Conservation (phyloP, 2,888 invertebrate genomes). For the Chironomus tentans region DNA sequence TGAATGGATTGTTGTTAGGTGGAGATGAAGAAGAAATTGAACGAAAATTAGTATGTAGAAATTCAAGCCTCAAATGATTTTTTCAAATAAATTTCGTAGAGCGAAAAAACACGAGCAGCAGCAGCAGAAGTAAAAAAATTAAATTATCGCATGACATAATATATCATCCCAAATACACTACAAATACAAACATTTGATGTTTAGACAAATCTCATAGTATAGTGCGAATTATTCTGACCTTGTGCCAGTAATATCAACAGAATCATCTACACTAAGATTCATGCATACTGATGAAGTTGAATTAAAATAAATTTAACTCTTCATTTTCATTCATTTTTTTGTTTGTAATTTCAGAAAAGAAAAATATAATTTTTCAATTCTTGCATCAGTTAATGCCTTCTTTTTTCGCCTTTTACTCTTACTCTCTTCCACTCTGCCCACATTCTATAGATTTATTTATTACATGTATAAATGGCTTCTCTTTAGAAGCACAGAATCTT, state of each 20-base stretch:
- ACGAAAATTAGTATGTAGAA: too few species aligned
- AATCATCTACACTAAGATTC: not conserved
- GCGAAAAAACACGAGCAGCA: too few species aligned
- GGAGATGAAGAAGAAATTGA: too few species aligned
- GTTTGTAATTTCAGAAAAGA: not conserved
- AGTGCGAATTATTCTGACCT: slow-evolving; percentile 9
- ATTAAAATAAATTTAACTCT: not conserved
- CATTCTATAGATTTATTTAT: not conserved
- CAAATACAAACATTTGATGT: too few species aligned
- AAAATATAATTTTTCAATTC: not conserved
- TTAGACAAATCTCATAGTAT: not conserved
- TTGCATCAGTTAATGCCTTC: not conserved
- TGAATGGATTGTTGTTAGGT: too few species aligned
- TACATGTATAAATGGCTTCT: not conserved
- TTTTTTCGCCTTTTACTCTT: not conserved
- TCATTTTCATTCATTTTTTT: not conserved
- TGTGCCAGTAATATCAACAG: not conserved
- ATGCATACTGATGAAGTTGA: not conserved
- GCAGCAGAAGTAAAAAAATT: not conserved
- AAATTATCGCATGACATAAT: not conserved
- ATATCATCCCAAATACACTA: not conserved
- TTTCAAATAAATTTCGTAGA: too few species aligned
- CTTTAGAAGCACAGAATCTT: too few species aligned
- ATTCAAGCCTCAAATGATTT: too few species aligned
- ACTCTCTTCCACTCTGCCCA: not conserved